These are phyloP conservation scores for Lochmaea crataegi DNA, from an alignment of 2,888 invertebrate genomes.

Conservation along the genomic window DNA sequence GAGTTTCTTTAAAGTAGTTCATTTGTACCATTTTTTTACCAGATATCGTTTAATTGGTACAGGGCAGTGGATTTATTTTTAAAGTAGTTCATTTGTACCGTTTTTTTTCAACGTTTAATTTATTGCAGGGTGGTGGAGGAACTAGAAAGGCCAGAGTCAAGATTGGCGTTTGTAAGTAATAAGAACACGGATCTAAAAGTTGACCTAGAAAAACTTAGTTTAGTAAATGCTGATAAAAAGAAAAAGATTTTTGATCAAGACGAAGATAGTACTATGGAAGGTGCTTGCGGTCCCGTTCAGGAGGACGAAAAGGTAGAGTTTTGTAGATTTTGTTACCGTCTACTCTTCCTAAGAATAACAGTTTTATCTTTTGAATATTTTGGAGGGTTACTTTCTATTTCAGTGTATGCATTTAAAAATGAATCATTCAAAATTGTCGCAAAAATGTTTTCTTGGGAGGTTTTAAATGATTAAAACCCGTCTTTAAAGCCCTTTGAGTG, in stretches of 20 bases:
- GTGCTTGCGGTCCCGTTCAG: conserved; percentile 55
- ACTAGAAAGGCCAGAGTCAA: conserved; percentile 60
- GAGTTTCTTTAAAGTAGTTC: conserved; percentile 37
- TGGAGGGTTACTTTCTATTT: too few relatives aligned
- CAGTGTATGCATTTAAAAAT: too few relatives aligned
- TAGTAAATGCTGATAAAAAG: conserved; percentile 60
- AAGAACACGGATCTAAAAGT: conserved; percentile 60
- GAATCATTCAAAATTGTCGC: too few relatives aligned
- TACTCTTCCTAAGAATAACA: neutral
- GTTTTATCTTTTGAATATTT: too few relatives aligned
- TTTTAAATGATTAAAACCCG: too few relatives aligned
- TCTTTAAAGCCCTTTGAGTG: neutral
- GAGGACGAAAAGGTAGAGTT: conserved; percentile 58
- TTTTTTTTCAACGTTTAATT: conserved; percentile 24
- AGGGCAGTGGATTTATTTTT: too few relatives aligned
- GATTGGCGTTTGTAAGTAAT: conserved; percentile 60
- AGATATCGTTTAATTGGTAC: too few relatives aligned
- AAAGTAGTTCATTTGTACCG: too few relatives aligned
- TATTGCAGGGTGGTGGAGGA: conserved; percentile 49
- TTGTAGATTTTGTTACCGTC: neutral
- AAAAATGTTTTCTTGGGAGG: too few relatives aligned
- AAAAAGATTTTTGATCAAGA: conserved; percentile 44
- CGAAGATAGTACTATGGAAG: conserved; percentile 51
- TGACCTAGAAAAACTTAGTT: conserved; percentile 61
- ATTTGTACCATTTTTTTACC: too few relatives aligned